phyloP scores from a whole-genome alignment of 2,797 vertebrate species.

The Antennarius maculatus region DNA sequence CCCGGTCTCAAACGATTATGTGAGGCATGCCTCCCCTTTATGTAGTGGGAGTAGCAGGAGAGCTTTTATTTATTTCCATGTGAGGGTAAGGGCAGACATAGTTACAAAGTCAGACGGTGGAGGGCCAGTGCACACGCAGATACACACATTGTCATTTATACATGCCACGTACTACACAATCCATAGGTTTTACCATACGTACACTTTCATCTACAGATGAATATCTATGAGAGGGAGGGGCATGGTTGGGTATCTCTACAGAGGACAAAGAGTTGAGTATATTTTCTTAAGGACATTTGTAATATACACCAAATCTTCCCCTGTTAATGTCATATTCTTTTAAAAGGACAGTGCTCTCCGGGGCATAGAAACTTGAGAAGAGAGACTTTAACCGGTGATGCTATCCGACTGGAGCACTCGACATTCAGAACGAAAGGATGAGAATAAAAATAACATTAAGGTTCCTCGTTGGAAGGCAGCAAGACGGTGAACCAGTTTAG shows the following conservation, averaged over 20 bases:
- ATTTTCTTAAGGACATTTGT: conserved; percentile 59
- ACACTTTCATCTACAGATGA: conserved; percentile 15
- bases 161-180: neutral
- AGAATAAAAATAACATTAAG: conserved; percentile 45
- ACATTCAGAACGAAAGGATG: conserved; percentile 27
- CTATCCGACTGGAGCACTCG: conserved; percentile 29
- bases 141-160: neutral
- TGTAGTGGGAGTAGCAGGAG: conserved; percentile 67
- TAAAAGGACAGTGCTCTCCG: conserved; percentile 49
- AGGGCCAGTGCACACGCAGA: conserved; percentile 22
- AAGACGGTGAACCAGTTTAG: conserved; percentile 14
- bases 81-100: conserved; percentile 75
- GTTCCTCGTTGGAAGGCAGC: conserved; percentile 29
- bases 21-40: conserved; percentile 73
- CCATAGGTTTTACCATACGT: neutral
- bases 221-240: conserved; percentile 12
- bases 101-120: conserved; percentile 69
- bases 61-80: conserved; percentile 75
- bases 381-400: conserved; percentile 37
- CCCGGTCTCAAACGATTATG: conserved; percentile 82
- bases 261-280: conserved; percentile 48
- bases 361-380: conserved; percentile 53
- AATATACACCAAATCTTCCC: conserved; percentile 52
- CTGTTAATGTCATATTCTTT: conserved; percentile 51
- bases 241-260: conserved; percentile 6